Conservation (phyloP, 2,888 invertebrate genomes). For the Conus canariensis region DNA sequence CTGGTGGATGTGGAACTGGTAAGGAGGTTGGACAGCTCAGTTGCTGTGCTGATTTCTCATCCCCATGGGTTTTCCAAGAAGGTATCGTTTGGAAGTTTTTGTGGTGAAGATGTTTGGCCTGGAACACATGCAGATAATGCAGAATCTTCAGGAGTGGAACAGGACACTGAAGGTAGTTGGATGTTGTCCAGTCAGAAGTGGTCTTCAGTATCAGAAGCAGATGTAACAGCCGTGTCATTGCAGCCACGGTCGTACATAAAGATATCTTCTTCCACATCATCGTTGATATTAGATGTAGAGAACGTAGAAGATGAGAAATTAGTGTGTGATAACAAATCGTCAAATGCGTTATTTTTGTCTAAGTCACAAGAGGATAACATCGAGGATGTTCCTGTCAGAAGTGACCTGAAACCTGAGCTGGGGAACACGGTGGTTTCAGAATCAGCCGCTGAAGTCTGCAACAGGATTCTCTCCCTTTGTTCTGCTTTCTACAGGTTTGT, state of each 20-base stretch:
- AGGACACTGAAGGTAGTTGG: neutral
- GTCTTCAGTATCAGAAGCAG: neutral
- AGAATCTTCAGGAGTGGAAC: neutral
- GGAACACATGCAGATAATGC: neutral
- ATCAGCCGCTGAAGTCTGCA: neutral
- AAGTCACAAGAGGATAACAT: too few species aligned
- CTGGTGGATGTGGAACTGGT: neutral
- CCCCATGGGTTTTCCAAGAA: conserved; percentile 23
- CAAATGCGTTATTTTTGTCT: neutral
- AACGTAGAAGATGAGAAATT: too few species aligned
- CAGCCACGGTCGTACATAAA: neutral
- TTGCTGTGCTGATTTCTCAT: conserved; percentile 14
- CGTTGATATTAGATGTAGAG: neutral
- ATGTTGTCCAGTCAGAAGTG: neutral
- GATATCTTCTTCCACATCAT: neutral
- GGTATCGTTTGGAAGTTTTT: conserved; percentile 11
- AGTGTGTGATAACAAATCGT: neutral
- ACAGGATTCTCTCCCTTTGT: neutral
- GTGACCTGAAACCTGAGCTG: too few species aligned
- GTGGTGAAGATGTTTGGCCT: neutral
- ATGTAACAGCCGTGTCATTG: neutral
- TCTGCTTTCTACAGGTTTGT: neutral
- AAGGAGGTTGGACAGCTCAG: neutral
- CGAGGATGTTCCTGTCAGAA: too few species aligned
- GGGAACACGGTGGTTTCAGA: neutral